Base-by-base conservation (phyloP, 2,888 invertebrate genomes). In the Myathropa florea region DNA sequence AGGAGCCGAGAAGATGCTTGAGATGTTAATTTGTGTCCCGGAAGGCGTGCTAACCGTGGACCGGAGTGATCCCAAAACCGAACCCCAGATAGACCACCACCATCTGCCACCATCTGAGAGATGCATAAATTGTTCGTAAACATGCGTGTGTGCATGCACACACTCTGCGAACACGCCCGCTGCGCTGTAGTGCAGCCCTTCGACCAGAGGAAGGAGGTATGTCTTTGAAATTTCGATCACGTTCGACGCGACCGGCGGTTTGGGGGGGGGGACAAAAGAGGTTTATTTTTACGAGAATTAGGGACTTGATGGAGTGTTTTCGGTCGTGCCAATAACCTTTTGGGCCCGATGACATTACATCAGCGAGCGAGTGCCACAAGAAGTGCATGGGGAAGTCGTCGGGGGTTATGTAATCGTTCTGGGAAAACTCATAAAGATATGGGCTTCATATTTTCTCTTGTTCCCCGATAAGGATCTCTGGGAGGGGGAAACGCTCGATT, bases 281-380 rank as follows among this genome's bases (percentile, higher is more conserved):
- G 78, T 86, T 83, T 83, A 73, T 82, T 82, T 86, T 86, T 86
- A 83, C 64, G 83, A 83, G 86, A 83, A 82, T 86, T 79, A 75
- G 86, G 85, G 75, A 36, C 79, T 86, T 83, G 86, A 86, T 83
- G 78, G 46, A 75, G 86, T 73, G 77, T 73, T 60, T 72, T 78
- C 65, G 82, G 77, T 60, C 73, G 70, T 86, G 86, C 73, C 86
- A 86, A 86, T 86, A 86, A 86, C 86, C 83, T 83, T n/a, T 82
- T 83, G 57, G 33, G 57, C 57, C 12, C 57, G 2, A 10, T 10
- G 24, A 33, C 61, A 67, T 76, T 84, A 67, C 80, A 64, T 84
- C 76, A 76, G 84, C 14, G 55, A 46, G 28, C 53, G 53, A 26
- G 64, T 59, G 70, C 23, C 46, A 67, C 23, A 68, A 72, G 36